Conservation (phyloP, 2,888 invertebrate genomes). For the Drosophila neutralis region DNA sequence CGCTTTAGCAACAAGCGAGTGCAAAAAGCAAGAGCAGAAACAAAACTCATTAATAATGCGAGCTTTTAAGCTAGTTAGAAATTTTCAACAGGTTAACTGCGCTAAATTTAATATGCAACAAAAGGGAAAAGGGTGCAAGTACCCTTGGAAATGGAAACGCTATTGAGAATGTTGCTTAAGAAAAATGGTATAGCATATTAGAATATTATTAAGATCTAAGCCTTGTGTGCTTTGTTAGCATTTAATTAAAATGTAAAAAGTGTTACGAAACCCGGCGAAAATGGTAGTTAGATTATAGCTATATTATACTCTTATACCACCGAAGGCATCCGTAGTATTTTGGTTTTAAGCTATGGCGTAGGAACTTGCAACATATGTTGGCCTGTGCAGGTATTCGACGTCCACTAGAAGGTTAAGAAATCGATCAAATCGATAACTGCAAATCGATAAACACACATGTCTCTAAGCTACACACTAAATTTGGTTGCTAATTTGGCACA, state of each 20-base stretch:
- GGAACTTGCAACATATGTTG: too few species aligned
- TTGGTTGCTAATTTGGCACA: not conserved
- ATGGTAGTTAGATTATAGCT: not conserved
- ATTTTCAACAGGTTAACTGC: conserved; percentile 40
- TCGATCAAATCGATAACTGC: not conserved
- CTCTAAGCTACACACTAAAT: not conserved
- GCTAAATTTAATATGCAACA: conserved; percentile 38
- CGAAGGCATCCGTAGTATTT: not conserved
- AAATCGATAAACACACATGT: not conserved
- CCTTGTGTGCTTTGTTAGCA: not conserved
- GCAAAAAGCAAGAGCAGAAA: conserved; percentile 1
- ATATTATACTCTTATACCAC: not conserved
- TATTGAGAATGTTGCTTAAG: not conserved
- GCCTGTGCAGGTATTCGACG: too few species aligned
- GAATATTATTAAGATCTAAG: not conserved
- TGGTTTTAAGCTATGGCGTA: too few species aligned
- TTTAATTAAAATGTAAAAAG: not conserved
- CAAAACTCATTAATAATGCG: conserved; percentile 33
- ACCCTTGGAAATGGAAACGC: conserved; percentile 3
- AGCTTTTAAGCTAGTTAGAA: conserved; percentile 21
- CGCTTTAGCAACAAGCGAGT: conserved; percentile 16
- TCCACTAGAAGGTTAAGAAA: not conserved
- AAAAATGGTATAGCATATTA: not conserved
- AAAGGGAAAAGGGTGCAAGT: conserved; percentile 19
- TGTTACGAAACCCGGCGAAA: not conserved